These are phyloP conservation scores for Rotaria sp. DNA, from an alignment of 2,888 invertebrate species.

Conservation along the genomic window DNA sequence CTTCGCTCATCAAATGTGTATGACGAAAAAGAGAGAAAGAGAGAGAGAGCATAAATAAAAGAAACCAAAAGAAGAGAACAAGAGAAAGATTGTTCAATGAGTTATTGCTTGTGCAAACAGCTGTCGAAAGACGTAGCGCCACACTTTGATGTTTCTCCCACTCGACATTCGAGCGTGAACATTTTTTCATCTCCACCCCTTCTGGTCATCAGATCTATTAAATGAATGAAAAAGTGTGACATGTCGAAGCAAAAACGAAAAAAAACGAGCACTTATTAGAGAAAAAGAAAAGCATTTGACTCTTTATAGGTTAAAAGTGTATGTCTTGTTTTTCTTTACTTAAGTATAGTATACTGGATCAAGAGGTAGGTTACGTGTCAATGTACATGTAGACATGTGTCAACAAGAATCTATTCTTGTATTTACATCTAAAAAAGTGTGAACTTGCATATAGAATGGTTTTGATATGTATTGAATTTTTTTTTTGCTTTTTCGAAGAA, in stretches of 20 bases:
- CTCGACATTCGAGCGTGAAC: background rate
- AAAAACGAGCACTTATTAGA: background rate
- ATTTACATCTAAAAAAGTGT: background rate
- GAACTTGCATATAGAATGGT: background rate
- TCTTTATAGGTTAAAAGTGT: background rate
- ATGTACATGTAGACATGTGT: background rate
- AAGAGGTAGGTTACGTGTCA: background rate
- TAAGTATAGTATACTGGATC: background rate
- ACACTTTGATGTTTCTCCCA: background rate
- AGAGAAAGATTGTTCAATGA: background rate
- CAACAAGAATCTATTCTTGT: background rate
- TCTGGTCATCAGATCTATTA: background rate
- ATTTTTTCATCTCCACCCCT: slow-evolving; percentile 10
- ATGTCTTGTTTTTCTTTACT: background rate
- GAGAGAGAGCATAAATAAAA: background rate
- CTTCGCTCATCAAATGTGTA: background rate
- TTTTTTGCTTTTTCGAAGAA: background rate
- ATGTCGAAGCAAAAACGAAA: background rate
- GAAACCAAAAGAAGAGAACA: background rate
- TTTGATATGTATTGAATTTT: background rate
- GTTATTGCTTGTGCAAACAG: background rate
- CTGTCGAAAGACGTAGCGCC: background rate
- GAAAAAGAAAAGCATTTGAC: background rate
- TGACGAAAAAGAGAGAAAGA: too few relatives aligned
- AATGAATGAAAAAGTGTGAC: background rate